These are phyloP conservation scores for Paramuricea clavata DNA, from an alignment of 92 coral and sea anemone genomes.

Conservation along the genomic window DNA sequence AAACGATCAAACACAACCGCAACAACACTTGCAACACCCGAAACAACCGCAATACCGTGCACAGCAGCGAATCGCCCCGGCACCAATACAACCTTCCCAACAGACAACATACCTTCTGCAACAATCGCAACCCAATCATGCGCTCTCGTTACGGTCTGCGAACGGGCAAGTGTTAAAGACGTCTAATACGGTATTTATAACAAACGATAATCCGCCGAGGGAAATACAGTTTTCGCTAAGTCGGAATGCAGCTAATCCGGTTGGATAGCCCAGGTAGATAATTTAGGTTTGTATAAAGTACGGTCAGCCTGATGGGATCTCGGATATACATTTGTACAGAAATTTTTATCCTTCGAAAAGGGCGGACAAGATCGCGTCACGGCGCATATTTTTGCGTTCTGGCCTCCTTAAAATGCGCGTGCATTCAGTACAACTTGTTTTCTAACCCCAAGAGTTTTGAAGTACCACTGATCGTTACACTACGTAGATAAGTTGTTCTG, in stretches of 20 bases:
- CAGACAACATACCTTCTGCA: conserved; percentile 42
- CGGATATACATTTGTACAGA: conserved; percentile 28
- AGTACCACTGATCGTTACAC: background rate
- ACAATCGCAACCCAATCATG: conserved; percentile 40
- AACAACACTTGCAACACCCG: conserved; percentile 2
- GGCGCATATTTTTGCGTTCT: background rate
- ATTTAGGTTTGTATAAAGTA: background rate
- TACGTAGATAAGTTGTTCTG: background rate
- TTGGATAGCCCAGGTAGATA: conserved; percentile 7
- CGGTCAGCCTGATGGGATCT: background rate
- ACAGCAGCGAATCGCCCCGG: conserved; percentile 98
- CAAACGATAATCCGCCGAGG: conserved; percentile 45
- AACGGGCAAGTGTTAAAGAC: conserved; percentile 41
- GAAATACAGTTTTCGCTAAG: conserved; percentile 45
- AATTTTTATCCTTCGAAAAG: background rate
- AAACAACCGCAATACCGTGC: conserved; percentile 78
- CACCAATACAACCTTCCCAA: conserved; percentile 87
- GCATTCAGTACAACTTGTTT: too few relatives aligned
- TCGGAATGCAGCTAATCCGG: conserved; percentile 40
- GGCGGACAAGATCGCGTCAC: background rate
- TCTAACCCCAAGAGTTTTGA: background rate
- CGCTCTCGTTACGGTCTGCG: conserved; percentile 32
- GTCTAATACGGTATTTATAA: conserved; percentile 40
- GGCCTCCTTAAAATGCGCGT: background rate
- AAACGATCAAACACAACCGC: conserved; percentile 22